Conservation (phyloP, 2,797 vertebrate species). For the Ptychadena robeensis region DNA sequence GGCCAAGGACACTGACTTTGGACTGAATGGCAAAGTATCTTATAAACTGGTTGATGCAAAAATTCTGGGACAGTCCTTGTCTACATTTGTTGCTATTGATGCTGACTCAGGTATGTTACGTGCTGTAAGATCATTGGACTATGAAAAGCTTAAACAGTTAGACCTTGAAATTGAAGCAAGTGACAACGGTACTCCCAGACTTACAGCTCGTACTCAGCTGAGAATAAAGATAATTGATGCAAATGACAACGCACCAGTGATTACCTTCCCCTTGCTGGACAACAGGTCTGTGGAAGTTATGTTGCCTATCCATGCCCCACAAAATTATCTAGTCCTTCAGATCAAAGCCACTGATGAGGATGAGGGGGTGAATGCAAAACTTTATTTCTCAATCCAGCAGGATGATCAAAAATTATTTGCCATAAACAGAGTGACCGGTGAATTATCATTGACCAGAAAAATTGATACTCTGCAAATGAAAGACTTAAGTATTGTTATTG, state of each 20-base stretch:
- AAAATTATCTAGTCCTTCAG: conserved; percentile 71
- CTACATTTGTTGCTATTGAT: conserved; percentile 74
- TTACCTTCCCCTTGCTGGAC: conserved; percentile 70
- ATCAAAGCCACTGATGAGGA: conserved; percentile 72
- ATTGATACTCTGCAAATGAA: conserved; percentile 65
- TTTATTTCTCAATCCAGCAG: conserved; percentile 70
- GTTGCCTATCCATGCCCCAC: conserved; percentile 67
- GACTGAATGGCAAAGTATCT: conserved; percentile 72
- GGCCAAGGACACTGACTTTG: conserved; percentile 74
- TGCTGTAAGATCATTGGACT: conserved; percentile 72
- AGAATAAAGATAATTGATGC: conserved; percentile 74
- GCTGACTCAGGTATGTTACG: conserved; percentile 70
- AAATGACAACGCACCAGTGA: conserved; percentile 75
- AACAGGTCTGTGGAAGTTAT: conserved; percentile 72
- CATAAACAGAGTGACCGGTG: conserved; percentile 70
- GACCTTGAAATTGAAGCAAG: conserved; percentile 71
- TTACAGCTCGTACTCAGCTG: conserved; percentile 68
- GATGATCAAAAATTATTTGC: conserved; percentile 69
- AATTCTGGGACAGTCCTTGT: conserved; percentile 70
- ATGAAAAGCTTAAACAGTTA: conserved; percentile 69
- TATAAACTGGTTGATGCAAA: conserved; percentile 75
- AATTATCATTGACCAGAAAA: conserved; percentile 71
- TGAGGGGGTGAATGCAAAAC: conserved; percentile 68
- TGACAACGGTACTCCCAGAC: conserved; percentile 69
- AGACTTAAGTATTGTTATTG: conserved; percentile 68